A percentile compares a stretch with the other conserved stretches of the same genome.
Conservation (phyloP, 2,797 vertebrate genomes). For the Nasua narica region DNA sequence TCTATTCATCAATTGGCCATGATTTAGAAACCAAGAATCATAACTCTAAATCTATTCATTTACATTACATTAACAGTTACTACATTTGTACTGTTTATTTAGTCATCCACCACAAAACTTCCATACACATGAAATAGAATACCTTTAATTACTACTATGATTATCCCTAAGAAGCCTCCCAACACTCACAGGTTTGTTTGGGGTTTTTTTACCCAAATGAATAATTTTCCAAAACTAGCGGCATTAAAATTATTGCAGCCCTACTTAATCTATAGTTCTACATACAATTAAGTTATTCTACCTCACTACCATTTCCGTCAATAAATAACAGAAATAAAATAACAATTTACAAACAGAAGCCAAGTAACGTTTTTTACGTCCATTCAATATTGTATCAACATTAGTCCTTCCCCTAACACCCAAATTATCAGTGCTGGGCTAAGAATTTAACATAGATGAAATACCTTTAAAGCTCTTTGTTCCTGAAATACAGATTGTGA, state of each 20-base stretch:
- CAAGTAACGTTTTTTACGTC: not conserved
- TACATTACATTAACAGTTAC: constrained; percentile 60
- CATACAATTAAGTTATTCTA: not conserved
- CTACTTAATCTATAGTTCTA: constrained; percentile 71
- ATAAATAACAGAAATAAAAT: not conserved
- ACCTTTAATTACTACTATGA: fast-evolving
- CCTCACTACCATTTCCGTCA: not conserved
- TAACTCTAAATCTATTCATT: fast-evolving
- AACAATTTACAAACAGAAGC: not conserved
- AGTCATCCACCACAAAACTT: not conserved
- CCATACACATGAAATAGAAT: not conserved
- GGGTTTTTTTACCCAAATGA: constrained; percentile 71
- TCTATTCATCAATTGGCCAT: not conserved
- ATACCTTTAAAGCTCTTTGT: not conserved
- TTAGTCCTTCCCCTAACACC: not conserved
- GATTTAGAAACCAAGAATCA: not conserved
- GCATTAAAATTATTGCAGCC: fast-evolving
- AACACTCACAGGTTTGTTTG: not conserved
- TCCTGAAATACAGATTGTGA: not conserved
- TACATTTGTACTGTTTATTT: not conserved
- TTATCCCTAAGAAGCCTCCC: not conserved
- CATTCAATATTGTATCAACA: not conserved
- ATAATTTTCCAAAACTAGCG: constrained; percentile 23
- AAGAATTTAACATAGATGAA: not conserved
- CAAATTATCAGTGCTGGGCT: not conserved